Conservation (phyloP, 2,797 vertebrate genomes). For the Pseudochirops corinnae region DNA sequence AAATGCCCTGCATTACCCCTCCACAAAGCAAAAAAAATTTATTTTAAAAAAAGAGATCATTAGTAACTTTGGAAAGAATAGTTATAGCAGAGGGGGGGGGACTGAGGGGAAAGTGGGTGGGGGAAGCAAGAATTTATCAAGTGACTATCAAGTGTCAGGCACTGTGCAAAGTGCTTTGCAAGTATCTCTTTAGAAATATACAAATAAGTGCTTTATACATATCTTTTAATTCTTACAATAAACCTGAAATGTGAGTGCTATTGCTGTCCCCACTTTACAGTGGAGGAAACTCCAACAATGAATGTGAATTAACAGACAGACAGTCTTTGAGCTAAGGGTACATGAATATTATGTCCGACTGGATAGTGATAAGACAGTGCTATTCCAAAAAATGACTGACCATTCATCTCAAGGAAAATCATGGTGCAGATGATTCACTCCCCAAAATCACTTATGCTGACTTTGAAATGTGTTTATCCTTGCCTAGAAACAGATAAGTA, state of each 20-base stretch:
- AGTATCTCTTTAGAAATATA: not conserved
- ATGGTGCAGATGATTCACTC: not conserved
- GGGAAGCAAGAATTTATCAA: not conserved
- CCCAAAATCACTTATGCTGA: not conserved
- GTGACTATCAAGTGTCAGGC: not conserved
- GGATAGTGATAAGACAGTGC: not conserved
- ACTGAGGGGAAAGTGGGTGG: not conserved
- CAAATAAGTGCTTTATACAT: not conserved
- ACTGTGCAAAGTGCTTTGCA: not conserved
- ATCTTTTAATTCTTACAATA: not conserved
- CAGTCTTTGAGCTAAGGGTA: not conserved
- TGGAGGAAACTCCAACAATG: not conserved
- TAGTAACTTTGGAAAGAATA: not conserved
- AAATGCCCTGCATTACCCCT: no score
- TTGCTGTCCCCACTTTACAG: not conserved
- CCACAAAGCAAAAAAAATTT: no score
- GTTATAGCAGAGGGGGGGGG: not conserved
- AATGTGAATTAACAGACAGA: not conserved
- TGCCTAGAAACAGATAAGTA: not conserved
- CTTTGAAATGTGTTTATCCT: not conserved
- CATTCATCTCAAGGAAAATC: not conserved
- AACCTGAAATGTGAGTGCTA: not conserved
- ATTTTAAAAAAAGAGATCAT: not conserved
- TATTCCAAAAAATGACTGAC: not conserved
- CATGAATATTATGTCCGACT: not conserved